Conservation (phyloP, 35 echinoderm and acorn worm genomes). For the Ophioderma brevispina region DNA sequence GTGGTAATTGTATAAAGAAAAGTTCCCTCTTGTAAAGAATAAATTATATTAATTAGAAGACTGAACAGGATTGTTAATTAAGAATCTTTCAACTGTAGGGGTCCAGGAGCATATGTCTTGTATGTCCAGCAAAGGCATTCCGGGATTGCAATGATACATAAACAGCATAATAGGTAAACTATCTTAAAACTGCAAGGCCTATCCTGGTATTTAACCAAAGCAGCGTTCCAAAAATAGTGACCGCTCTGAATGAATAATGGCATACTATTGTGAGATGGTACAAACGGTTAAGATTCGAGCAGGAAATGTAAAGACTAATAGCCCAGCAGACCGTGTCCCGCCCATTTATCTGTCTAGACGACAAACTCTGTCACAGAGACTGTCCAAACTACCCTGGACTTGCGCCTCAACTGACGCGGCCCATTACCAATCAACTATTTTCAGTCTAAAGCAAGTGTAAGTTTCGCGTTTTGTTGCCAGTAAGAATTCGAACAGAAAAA, state of each 20-base stretch:
- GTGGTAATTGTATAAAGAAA: neutral
- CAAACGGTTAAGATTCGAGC: neutral
- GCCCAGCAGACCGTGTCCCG: constrained; percentile 1
- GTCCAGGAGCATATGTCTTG: no score
- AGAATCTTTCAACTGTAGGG: no score
- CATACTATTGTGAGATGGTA: neutral
- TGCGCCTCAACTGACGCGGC: neutral
- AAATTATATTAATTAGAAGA: constrained; percentile 21
- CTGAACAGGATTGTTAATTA: no score
- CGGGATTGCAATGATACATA: no score
- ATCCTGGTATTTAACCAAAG: no score
- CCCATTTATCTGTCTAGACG: constrained; percentile 7
- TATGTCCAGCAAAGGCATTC: no score
- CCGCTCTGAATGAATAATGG: no score
- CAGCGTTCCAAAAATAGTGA: neutral
- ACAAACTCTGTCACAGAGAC: neutral
- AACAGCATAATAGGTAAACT: no score
- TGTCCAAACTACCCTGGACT: neutral
- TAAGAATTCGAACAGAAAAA: neutral
- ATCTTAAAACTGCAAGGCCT: no score
- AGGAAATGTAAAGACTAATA: constrained; percentile 6
- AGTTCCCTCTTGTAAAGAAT: neutral
- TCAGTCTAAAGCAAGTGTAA: neutral
- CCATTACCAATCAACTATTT: neutral
- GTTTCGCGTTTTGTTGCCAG: neutral